A percentile compares a stretch with the other conserved stretches of the same genome.
These are phyloP conservation scores for Eumeta japonica DNA, from an alignment of 1,140 invertebrate species.

Conservation along the genomic window DNA sequence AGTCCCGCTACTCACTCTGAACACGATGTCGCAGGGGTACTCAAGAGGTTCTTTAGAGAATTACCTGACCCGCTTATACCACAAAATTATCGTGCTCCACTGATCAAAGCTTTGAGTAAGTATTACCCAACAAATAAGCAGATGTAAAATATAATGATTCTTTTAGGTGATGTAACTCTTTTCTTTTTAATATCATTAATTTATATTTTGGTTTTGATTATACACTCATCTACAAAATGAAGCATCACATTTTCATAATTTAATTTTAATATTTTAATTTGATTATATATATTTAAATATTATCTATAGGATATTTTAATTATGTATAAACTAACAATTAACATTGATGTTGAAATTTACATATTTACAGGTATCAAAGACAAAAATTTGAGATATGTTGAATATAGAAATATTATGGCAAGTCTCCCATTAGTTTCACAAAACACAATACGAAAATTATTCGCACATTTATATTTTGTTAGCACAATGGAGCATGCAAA, in stretches of 20 bases:
- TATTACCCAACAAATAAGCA: neutral
- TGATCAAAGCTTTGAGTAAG: constrained; percentile 21
- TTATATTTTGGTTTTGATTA: no score
- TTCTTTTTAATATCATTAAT: no score
- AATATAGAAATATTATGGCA: constrained; percentile 65
- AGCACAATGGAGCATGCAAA: constrained; percentile 71
- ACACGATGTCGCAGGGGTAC: constrained; percentile 81
- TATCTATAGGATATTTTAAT: no score
- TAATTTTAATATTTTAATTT: no score
- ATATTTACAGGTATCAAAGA: constrained; percentile 57
- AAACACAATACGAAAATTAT: constrained; percentile 71
- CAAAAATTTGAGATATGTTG: constrained; percentile 53
- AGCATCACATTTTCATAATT: no score
- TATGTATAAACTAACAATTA: no score
- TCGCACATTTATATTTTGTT: constrained; percentile 80
- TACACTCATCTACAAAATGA: no score
- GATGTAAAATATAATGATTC: neutral
- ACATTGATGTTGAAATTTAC: no score
- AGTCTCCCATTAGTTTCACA: constrained; percentile 68
- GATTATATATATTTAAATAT: no score
- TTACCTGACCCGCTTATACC: constrained; percentile 71
- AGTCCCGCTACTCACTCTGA: constrained; percentile 72
- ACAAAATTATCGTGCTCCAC: constrained; percentile 13
- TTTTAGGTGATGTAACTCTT: neutral
- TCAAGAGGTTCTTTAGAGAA: constrained; percentile 82